Evolutionary conservation across 1,140 invertebrate genomes (phyloP), one percentile per base, ranked within the genome.

Genomic region (Aphaenogaster floridana): DNA sequence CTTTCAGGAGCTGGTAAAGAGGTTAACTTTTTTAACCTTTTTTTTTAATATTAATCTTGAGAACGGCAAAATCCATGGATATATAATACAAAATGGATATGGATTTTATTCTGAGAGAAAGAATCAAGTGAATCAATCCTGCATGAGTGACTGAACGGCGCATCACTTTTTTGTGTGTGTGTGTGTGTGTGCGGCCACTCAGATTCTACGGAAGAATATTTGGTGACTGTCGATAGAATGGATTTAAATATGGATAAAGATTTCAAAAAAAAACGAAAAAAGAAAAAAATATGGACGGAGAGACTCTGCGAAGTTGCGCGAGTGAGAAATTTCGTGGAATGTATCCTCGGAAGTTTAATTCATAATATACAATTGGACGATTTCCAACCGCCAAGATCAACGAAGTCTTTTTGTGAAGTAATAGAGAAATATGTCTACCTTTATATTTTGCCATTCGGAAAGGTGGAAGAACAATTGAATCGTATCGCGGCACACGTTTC

Each of bases 1-100:
- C 88, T 91, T 89, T 90, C 85, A 90, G 89, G 76, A 92, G 88
- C 77, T 92, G 92, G 88, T 92, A 90, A 92, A 91, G 57, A 83
- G 85, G 90, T 92, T 89, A 91, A 57, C 69, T 89, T 89, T 88
- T 84, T 90, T 83, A 92, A 83, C 89, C 86, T 90, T 74, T 76
- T 87, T 88, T 89, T 91, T 90, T 78, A 87, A 84, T 64, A 88
- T 66, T 79, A 84, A 74, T 76, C 52, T 77, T 34, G 11, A 79
- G 48, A 80, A 54, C 59, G 52, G 50, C 71, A 54, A 80, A 79
- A 91, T 87, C 45, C 48, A 78, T 91, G 66, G 72, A 52, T 86
- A 64, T 81, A 74, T 81, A 48, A 74, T 63, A 61, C 48, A 71
- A 39, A 36, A 8, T 28, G 28, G 17, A 28, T 34, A 54, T 11